These are phyloP conservation scores for Dicyrtomina minuta DNA, from an alignment of 2,888 invertebrate species.

Conservation along the genomic window DNA sequence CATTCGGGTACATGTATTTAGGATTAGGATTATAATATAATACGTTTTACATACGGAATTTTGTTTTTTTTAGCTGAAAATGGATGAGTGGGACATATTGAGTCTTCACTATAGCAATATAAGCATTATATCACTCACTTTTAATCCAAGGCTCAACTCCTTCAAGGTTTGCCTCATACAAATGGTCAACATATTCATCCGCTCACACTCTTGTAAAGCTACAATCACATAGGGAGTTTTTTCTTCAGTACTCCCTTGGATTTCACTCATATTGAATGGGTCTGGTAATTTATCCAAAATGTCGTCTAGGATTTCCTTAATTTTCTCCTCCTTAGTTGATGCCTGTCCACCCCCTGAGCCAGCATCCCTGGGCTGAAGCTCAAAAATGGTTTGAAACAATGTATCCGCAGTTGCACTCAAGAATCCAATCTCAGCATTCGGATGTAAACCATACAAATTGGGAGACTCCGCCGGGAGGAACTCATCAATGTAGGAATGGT, in stretches of 20 bases:
- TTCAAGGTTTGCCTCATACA: conserved; percentile 87
- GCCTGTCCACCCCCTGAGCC: conserved; percentile 81
- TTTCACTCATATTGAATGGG: conserved; percentile 92
- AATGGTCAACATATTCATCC: conserved; percentile 87
- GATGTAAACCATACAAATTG: no score
- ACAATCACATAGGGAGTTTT: conserved; percentile 95
- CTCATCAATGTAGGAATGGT: conserved; percentile 91
- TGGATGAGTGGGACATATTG: no score
- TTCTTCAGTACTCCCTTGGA: conserved; percentile 93
- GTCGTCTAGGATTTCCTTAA: conserved; percentile 91
- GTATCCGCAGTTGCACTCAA: conserved; percentile 90
- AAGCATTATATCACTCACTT: no score
- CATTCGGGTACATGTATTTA: no score
- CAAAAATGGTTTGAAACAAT: conserved; percentile 89
- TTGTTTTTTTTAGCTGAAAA: no score
- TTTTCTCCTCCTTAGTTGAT: conserved; percentile 89
- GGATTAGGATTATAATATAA: no score
- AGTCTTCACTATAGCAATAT: no score
- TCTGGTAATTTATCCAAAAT: conserved; percentile 92
- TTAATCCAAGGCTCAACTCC: no score
- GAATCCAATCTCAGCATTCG: no score
- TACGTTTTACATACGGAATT: no score
- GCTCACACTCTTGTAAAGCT: no score
- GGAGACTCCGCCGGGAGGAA: conserved; percentile 90
- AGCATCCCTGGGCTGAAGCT: conserved; percentile 93